Base-by-base conservation (phyloP, 2,888 invertebrate species). In the Parnassius apollo region DNA sequence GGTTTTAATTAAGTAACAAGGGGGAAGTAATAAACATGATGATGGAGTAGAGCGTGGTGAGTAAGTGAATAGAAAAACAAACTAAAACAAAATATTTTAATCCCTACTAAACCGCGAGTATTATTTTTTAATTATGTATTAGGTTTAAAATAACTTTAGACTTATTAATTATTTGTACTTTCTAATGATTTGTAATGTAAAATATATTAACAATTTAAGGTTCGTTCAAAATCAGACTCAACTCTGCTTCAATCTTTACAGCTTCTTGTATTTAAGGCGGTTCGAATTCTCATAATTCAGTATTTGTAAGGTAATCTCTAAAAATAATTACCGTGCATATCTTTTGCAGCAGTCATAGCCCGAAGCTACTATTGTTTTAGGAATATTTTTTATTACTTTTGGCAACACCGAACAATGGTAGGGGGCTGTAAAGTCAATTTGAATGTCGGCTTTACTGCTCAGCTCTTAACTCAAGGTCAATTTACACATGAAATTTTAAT, bases 301-400 rank as follows among this genome's bases (percentile, higher is more conserved):
- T 7, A 35, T 35, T 35, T 35, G 35, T 18, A 35, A 35, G 35
- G 35, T 4, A 35, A 35, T 35, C 35, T 35, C 35, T 3, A 82
- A 84, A 85, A 86, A 88, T 90, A 90, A 91, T 91, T 90, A 90
- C 88, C 82, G 77, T 83, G 85, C 83, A 85, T 81, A 87, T 87
- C 85, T 85, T 85, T 83, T 76, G 85, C 82, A 76, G 87, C 85
- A 82, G 83, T 83, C 77, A 71, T 69, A 76, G 89, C 91, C 89
- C 72, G 80, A 74, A 91, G 91, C 87, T 83, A 85, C 88, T 87
- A 91, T 91, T 91, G 91, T 91, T 84, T 91, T 91, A 86, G 87
- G 83, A 75, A 74, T 12, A 76, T 72, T 90, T 89, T 91, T 91
- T 91, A 86, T 89, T 87, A 83, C 85, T 86, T 85, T 82, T 85